Conservation (phyloP, 2,888 invertebrate genomes). For the Meteorus cinctellus region DNA sequence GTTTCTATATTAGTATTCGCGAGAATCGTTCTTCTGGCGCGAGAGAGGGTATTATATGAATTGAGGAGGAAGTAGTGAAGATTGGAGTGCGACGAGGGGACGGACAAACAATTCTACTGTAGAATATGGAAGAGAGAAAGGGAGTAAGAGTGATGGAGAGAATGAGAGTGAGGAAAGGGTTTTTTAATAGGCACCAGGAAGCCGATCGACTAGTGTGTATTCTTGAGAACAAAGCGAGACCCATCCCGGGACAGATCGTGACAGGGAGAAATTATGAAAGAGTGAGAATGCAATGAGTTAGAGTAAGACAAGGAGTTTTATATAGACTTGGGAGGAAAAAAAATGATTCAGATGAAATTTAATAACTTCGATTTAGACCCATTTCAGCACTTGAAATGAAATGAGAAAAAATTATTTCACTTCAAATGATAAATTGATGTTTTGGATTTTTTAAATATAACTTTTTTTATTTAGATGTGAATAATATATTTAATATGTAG, state of each 20-base stretch:
- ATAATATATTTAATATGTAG: too few species aligned
- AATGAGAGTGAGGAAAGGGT: slow-evolving; percentile 27
- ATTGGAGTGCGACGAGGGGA: slow-evolving; percentile 1
- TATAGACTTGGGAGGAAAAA: slow-evolving; percentile 3
- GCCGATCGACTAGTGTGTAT: slow-evolving; percentile 47
- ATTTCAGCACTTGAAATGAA: not conserved
- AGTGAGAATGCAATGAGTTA: slow-evolving; percentile 15
- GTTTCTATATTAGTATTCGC: slow-evolving; percentile 42
- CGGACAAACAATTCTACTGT: slow-evolving; percentile 8
- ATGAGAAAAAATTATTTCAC: too few species aligned
- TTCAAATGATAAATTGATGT: too few species aligned
- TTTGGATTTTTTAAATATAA: too few species aligned
- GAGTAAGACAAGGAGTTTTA: slow-evolving; percentile 26
- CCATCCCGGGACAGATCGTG: slow-evolving; percentile 53
- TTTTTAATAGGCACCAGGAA: slow-evolving; percentile 53
- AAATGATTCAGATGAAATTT: not conserved
- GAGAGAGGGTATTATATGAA: slow-evolving; percentile 19
- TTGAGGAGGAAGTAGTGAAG: slow-evolving; percentile 18
- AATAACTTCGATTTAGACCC: slow-evolving; percentile 23
- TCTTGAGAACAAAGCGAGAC: slow-evolving; percentile 52
- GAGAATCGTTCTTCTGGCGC: not conserved
- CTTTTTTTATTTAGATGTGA: too few species aligned
- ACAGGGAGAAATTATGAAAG: slow-evolving; percentile 56
- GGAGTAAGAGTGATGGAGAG: not conserved
- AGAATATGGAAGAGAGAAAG: not conserved